Evolutionary conservation across 2,113 vertebrate genomes (phyloP).

Genomic region (Megaleporinus macrocephalus): DNA sequence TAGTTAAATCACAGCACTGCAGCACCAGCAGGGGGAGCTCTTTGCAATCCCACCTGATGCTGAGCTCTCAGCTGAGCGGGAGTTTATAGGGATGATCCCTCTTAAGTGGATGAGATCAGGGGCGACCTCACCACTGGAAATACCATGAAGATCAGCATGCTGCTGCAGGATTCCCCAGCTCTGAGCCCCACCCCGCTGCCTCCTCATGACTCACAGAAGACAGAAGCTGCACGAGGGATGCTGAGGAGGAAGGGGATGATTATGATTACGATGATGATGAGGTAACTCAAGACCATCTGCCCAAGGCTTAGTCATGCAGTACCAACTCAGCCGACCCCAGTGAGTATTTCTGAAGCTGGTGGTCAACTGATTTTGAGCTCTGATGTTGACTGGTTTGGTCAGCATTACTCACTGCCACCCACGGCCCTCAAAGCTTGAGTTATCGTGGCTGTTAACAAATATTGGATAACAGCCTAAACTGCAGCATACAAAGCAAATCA

Average conservation of each 20-base stretch:
- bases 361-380: not conserved
- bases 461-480: too few species aligned
- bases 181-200: not conserved
- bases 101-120: conserved; percentile 46
- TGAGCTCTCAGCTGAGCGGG: not conserved
- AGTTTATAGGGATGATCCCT: conserved; percentile 24
- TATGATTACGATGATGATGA: not conserved
- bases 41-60: conserved; percentile 5
- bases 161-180: conserved; percentile 27
- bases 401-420: not conserved
- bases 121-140: conserved; percentile 34
- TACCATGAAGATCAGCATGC: conserved; percentile 21
- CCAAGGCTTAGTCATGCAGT: not conserved
- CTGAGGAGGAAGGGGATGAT: not conserved
- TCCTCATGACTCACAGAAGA: conserved; percentile 27
- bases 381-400: not conserved
- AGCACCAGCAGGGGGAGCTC: conserved; percentile 21
- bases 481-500: too few species aligned
- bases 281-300: not conserved
- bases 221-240: not conserved
- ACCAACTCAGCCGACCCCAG: not conserved
- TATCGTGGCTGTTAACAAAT: not conserved
- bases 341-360: not conserved
- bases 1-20: conserved; percentile 16
- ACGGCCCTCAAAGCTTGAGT: too few species aligned